Conservation (phyloP, 53 echinoderm and acorn worm species). For the Pentamera pediparva region DNA sequence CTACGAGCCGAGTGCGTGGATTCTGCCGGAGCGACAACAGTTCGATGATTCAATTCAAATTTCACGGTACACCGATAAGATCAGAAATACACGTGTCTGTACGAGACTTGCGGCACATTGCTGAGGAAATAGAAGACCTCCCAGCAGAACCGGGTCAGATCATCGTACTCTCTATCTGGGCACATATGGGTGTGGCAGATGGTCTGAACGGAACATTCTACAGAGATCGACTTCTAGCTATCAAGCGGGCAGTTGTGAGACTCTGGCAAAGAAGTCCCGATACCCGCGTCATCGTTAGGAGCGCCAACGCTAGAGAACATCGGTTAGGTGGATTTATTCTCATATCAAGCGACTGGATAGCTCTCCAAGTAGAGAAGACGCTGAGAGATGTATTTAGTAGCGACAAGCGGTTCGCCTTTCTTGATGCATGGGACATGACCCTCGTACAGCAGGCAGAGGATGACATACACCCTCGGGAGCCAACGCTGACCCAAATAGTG, state of each 20-base stretch:
- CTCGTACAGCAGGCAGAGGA: conserved; percentile 32
- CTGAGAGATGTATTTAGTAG: conserved; percentile 17
- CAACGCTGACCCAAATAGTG: conserved; percentile 5
- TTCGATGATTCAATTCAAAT: conserved; percentile 10
- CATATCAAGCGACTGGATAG: conserved; percentile 42
- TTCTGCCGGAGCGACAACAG: not conserved
- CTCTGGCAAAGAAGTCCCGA: conserved; percentile 36
- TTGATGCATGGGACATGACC: conserved; percentile 52
- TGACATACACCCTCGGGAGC: conserved; percentile 12
- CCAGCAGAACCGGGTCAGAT: not conserved
- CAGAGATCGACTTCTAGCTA: conserved; percentile 16
- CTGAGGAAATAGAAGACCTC: conserved; percentile 31
- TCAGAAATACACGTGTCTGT: not conserved
- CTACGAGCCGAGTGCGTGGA: not conserved
- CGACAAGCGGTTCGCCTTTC: conserved; percentile 15
- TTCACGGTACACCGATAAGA: conserved; percentile 35
- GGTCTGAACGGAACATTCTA: conserved; percentile 35
- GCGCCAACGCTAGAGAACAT: conserved; percentile 34
- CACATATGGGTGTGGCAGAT: conserved; percentile 32
- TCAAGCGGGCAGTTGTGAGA: conserved; percentile 23
- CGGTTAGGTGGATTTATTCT: conserved; percentile 10
- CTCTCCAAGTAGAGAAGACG: conserved; percentile 7
- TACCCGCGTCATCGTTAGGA: conserved; percentile 34
- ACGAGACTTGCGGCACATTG: conserved; percentile 22
- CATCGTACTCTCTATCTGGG: conserved; percentile 39